Evolutionary conservation across 1,140 invertebrate genomes (phyloP), one percentile per base, ranked within the genome.

Genomic region (Trachymyrmex septentrionalis): DNA sequence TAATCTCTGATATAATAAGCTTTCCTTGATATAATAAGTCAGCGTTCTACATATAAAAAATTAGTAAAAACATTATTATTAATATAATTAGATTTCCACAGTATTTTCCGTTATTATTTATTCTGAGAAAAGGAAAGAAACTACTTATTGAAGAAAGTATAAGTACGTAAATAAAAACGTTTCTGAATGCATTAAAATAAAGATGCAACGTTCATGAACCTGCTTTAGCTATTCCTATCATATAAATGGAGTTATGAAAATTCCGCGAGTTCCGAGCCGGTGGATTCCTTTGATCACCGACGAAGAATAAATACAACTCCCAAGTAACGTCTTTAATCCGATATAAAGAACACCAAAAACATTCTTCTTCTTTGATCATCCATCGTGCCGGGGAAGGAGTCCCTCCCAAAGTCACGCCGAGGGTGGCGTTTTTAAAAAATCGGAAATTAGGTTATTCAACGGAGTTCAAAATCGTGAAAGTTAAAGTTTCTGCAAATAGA

Each of bases 341-440:
- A 72, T 72, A 82, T 48, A 61, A 82, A 82, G 19, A 50, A 9
- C 3, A 82, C 24, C 57, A 73, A 73, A 61, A 84, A 75, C 55
- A 84, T 84, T 72, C 69, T 73, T 82, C 24, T 72, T 57, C 38
- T 75, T 84, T 84, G 69, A 84, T 73, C 69, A 61, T 16, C 53
- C 24, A 6, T 82, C 24, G 9, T 84, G 38, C 14, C 24, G 6
- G 50, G 24, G 24, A 44, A 61, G 19, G 38, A 84, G n/a, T 61
- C 59, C 48, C 34, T 73, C 19, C 7, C 21, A 53, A 16, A 73
- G 24, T 24, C 7, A 59, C 57, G n/a, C n/a, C 34, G 21, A 72
- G 12, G 7, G 19, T 1, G 3, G 67, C 34, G 7, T 59, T 73
- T 82, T 82, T 73, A 61, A 38, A 84, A 84, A 84, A 84, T 84